Evolutionary conservation across 2,113 vertebrate species (phyloP).

Genomic region (Proteles cristata): DNA sequence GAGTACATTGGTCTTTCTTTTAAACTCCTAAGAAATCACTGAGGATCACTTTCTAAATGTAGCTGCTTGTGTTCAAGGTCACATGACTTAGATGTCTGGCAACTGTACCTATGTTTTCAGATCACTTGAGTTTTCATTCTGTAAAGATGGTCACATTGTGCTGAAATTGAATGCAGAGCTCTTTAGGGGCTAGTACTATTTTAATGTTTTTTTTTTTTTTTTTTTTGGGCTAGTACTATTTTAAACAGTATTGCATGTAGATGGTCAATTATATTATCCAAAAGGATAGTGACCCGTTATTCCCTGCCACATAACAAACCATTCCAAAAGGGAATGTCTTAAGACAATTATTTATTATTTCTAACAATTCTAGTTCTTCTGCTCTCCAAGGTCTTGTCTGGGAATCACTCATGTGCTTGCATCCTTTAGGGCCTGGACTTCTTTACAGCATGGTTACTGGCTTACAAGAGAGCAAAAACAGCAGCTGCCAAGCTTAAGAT

Average conservation of each 20-base stretch:
- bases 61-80: not conserved
- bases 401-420: not conserved
- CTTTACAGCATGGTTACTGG: not conserved
- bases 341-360: not conserved
- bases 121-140: not conserved
- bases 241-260: not conserved
- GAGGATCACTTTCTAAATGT: slow-evolving; percentile 14
- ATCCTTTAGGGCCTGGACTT: not conserved
- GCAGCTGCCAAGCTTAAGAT: not conserved
- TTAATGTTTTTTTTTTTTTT: too few relatives aligned
- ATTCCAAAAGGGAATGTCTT: not conserved
- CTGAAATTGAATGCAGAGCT: not conserved
- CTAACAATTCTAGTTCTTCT: not conserved
- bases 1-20: not conserved
- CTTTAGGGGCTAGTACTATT: not conserved
- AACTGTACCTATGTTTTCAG: not conserved
- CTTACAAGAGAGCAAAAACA: not conserved
- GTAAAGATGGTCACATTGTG: not conserved
- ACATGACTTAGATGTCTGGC: not conserved
- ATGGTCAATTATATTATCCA: not conserved
- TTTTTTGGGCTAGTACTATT: not conserved
- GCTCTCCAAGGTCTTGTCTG: not conserved
- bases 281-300: not conserved
- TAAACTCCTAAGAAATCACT: not conserved
- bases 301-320: not conserved